Conservation (phyloP, 2,888 invertebrate genomes). For the Meiosimyza platycephala region DNA sequence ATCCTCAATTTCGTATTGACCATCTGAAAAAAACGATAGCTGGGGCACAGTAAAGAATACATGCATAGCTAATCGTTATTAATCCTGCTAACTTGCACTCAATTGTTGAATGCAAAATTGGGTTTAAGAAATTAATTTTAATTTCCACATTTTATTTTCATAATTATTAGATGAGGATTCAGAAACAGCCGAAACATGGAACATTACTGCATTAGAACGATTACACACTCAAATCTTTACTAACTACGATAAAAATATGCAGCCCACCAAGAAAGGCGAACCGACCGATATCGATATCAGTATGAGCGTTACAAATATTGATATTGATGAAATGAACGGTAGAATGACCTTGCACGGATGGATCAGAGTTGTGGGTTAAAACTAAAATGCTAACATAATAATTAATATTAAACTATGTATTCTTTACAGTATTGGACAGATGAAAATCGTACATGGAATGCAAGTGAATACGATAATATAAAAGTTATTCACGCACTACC, state of each 20-base stretch:
- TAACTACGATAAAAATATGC: constrained; percentile 65
- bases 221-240: constrained; percentile 68
- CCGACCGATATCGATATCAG: constrained; percentile 64
- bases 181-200: constrained; percentile 42
- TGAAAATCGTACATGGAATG: constrained; percentile 79
- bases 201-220: constrained; percentile 52
- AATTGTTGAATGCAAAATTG: not conserved
- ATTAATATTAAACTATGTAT: not conserved
- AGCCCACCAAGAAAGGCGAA: constrained; percentile 57
- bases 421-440: constrained; percentile 78
- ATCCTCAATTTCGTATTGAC: no score
- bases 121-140: not conserved
- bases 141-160: constrained; percentile 43
- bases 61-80: no score
- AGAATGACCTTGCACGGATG: constrained; percentile 72
- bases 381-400: no score
- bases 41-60: no score
- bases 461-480: constrained; percentile 74
- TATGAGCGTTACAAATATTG: constrained; percentile 74
- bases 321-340: constrained; percentile 74
- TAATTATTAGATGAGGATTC: constrained; percentile 41
- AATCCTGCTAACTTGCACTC: not conserved
- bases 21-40: no score
- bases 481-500: constrained; percentile 72
- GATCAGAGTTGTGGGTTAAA: constrained; percentile 72